A percentile compares a stretch with the other conserved stretches of the same genome.
phyloP scores from a whole-genome alignment of 2,888 invertebrate species.

The Tanypteryx hageni region DNA sequence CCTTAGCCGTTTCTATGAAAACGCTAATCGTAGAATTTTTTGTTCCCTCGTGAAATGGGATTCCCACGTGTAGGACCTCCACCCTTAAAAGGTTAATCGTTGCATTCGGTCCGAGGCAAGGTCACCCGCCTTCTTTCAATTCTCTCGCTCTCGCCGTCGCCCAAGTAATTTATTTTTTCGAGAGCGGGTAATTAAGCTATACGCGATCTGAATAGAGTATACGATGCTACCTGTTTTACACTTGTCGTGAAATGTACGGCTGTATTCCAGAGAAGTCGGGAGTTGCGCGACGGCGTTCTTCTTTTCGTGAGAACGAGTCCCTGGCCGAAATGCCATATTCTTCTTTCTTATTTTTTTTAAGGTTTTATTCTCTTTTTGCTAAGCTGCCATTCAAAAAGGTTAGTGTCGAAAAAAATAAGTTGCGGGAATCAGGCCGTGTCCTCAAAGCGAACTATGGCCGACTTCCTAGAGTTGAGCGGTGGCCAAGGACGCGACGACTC shows the following conservation, averaged over 20 bases:
- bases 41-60: not conserved
- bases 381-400: slow-evolving; percentile 50
- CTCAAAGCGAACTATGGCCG: slow-evolving; percentile 31
- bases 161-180: not conserved
- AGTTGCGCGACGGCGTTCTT: not conserved
- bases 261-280: not conserved
- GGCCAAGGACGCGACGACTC: slow-evolving; percentile 49
- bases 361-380: not conserved
- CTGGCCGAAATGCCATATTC: not conserved
- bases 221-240: not conserved
- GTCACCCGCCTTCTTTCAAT: not conserved
- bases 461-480: slow-evolving; percentile 46
- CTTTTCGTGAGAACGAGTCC: not conserved
- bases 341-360: not conserved
- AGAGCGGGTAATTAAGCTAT: not conserved
- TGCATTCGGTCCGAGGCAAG: not conserved
- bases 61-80: not conserved
- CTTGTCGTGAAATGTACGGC: not conserved
- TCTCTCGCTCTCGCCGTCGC: not conserved
- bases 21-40: not conserved
- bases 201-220: not conserved
- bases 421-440: not conserved
- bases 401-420: not conserved
- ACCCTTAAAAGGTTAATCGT: not conserved
- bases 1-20: not conserved